phyloP scores from a whole-genome alignment of 23 tunicate genomes.

The Trididemnum nubilum region DNA sequence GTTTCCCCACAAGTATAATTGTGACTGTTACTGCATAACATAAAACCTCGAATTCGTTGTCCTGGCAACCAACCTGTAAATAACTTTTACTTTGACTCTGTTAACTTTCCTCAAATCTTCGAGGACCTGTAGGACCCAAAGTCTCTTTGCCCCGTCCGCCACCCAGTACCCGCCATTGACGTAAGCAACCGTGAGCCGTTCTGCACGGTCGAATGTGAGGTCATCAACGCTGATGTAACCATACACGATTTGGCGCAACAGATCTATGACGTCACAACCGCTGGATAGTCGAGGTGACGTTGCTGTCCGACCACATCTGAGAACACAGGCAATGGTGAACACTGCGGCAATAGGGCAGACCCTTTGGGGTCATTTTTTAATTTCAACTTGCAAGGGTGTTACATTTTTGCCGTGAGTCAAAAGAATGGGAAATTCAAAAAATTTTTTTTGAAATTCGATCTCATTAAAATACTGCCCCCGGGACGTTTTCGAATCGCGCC shows the following conservation, averaged over 20 bases:
- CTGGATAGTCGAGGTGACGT: constrained; percentile 39
- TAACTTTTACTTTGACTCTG: constrained; percentile 29
- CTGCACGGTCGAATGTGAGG: constrained; percentile 33
- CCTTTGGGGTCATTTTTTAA: too few species aligned
- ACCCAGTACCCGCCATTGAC: constrained; percentile 35
- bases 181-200: constrained; percentile 42
- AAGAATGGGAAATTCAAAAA: too few species aligned
- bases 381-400: too few species aligned
- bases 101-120: constrained; percentile 38
- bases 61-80: constrained; percentile 24
- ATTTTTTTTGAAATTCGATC: too few species aligned
- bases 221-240: constrained; percentile 44
- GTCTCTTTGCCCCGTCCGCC: constrained; percentile 55
- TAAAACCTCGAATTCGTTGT: too few species aligned
- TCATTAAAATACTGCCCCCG: too few species aligned
- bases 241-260: constrained; percentile 26
- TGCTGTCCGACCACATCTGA: constrained; percentile 27
- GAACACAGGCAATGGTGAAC: neutral
- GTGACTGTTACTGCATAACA: too few species aligned
- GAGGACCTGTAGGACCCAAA: constrained; percentile 52
- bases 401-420: too few species aligned
- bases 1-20: too few species aligned
- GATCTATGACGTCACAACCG: constrained; percentile 56
- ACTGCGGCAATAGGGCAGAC: too few species aligned
- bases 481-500: too few species aligned